Conservation (phyloP, 2,797 vertebrate genomes). For the Ctenopoma multispine region DNA sequence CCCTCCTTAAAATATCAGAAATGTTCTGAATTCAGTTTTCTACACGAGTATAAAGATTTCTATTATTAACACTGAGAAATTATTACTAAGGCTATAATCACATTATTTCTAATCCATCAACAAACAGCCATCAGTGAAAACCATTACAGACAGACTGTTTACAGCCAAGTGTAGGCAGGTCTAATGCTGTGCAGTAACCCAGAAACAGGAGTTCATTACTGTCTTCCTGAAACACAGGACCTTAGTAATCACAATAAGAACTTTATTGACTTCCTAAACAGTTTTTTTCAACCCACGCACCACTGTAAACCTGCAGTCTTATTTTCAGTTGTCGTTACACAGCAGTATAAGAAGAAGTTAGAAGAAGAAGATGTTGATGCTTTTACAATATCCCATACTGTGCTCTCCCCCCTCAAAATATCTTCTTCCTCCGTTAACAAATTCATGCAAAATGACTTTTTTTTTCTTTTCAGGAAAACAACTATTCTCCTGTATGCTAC, state of each 20-base stretch:
- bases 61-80: constrained; percentile 21
- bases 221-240: constrained; percentile 24
- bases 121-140: constrained; percentile 25
- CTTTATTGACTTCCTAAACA: constrained; percentile 36
- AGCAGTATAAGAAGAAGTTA: constrained; percentile 4
- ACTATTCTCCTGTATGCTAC: too few relatives aligned
- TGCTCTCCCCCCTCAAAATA: background rate
- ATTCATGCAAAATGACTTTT: background rate
- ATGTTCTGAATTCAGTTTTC: constrained; percentile 11
- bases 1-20: constrained; percentile 1
- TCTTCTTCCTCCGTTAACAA: background rate
- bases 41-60: background rate
- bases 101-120: constrained; percentile 33
- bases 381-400: background rate
- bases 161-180: constrained; percentile 19
- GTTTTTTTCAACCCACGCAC: constrained; percentile 41
- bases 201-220: constrained; percentile 33
- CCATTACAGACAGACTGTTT: constrained; percentile 28
- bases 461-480: too few relatives aligned
- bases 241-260: constrained; percentile 45
- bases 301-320: constrained; percentile 16
- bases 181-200: constrained; percentile 16
- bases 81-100: constrained; percentile 23
- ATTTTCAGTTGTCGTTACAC: constrained; percentile 10
- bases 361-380: constrained; percentile 8